Evolutionary conservation across 2,797 vertebrate genomes (phyloP).

Genomic region (Diceros bicornis): DNA sequence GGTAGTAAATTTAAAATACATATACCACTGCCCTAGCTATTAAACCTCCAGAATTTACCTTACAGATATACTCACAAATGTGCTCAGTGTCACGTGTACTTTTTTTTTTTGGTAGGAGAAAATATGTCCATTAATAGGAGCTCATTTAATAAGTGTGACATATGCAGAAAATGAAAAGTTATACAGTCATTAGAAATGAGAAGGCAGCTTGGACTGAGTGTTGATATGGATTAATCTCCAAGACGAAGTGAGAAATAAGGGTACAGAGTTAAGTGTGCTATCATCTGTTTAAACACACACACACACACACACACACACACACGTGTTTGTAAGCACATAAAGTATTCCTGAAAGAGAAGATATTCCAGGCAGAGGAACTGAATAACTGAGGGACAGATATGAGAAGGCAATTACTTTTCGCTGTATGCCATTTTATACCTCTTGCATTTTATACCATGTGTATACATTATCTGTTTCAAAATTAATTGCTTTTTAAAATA

Average conservation of each 20-base stretch:
- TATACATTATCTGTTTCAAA: not conserved
- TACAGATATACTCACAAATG: not conserved
- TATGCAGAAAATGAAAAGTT: not conserved
- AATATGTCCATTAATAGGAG: not conserved
- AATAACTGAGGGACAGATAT: not conserved
- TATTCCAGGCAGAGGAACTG: not conserved
- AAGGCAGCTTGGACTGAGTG: not conserved
- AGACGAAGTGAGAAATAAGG: conserved; percentile 1
- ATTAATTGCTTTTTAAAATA: conserved; percentile 3
- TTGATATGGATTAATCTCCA: not conserved
- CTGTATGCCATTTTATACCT: not conserved
- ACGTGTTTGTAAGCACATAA: not conserved
- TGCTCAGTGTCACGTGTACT: not conserved
- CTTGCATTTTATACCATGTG: not conserved
- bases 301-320: not conserved
- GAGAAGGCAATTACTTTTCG: not conserved
- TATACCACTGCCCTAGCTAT: not conserved
- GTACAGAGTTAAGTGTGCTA: not conserved
- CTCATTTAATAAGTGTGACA: not conserved
- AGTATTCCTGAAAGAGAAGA: not conserved
- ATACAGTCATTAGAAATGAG: not conserved
- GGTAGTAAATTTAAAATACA: not conserved
- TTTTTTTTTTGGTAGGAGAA: not conserved
- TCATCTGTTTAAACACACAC: not conserved
- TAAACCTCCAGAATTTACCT: not conserved